Evolutionary conservation across 2,113 vertebrate genomes (phyloP).

Genomic region (Oreochromis niloticus): DNA sequence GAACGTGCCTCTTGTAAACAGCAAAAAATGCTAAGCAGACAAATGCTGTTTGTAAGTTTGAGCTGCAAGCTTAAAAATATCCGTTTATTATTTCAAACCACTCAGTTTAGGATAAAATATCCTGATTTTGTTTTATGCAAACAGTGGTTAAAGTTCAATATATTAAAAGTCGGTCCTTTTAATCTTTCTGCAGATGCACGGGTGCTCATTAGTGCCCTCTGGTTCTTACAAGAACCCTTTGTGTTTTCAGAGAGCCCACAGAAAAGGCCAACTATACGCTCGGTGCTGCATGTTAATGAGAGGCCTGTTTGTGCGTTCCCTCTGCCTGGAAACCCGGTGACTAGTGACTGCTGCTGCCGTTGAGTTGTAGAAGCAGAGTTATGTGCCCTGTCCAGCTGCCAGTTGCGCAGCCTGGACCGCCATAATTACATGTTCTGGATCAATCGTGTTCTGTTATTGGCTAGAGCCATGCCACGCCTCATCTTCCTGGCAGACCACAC

Average conservation of each 20-base stretch:
- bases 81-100: background rate
- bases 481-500: background rate
- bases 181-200: background rate
- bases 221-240: background rate
- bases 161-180: background rate
- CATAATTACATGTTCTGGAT: constrained; percentile 42
- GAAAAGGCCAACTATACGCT: background rate
- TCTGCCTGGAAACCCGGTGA: constrained; percentile 7
- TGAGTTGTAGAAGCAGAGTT: background rate
- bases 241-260: background rate
- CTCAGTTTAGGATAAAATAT: background rate
- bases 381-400: constrained; percentile 11
- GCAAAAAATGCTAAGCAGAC: background rate
- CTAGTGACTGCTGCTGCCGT: background rate
- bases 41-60: background rate
- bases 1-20: background rate
- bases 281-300: constrained; percentile 3
- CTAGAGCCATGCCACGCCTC: background rate
- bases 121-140: background rate
- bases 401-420: constrained; percentile 30
- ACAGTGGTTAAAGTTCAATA: background rate
- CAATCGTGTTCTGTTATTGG: constrained; percentile 13
- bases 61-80: accelerated
- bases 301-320: constrained; percentile 14
- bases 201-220: background rate